Conservation (phyloP, 92 coral and sea anemone species). For the Phymanthus crucifer region DNA sequence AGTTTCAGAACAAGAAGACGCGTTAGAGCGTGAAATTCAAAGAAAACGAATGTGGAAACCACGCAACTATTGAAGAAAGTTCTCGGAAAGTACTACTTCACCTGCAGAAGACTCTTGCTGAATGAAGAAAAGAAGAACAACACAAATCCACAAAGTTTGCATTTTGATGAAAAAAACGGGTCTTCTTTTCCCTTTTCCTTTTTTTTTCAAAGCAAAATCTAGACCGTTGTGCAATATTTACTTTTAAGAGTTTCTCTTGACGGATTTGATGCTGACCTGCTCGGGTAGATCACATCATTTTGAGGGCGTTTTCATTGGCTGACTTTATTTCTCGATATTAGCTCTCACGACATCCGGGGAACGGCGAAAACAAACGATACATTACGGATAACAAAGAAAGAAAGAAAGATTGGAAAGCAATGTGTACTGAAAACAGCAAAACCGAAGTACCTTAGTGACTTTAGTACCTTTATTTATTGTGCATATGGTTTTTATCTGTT, state of each 20-base stretch:
- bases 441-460: neutral
- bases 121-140: neutral
- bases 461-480: no score
- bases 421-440: no score
- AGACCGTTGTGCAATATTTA: neutral
- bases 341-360: slow-evolving; percentile 27
- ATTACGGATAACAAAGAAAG: neutral
- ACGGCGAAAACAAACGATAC: neutral
- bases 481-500: no score
- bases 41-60: neutral
- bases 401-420: no score
- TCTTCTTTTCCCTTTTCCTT: neutral
- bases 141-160: neutral
- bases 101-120: neutral
- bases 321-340: slow-evolving; percentile 9
- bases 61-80: neutral
- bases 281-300: slow-evolving; percentile 26
- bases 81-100: no score
- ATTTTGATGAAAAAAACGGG: neutral
- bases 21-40: neutral
- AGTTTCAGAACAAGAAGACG: neutral
- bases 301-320: slow-evolving; percentile 13
- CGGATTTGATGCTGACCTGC: slow-evolving; percentile 15
- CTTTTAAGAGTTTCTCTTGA: neutral
- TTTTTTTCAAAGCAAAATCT: neutral